Base-by-base conservation (phyloP, 1,140 invertebrate genomes). In the Bombus haemorrhoidalis region DNA sequence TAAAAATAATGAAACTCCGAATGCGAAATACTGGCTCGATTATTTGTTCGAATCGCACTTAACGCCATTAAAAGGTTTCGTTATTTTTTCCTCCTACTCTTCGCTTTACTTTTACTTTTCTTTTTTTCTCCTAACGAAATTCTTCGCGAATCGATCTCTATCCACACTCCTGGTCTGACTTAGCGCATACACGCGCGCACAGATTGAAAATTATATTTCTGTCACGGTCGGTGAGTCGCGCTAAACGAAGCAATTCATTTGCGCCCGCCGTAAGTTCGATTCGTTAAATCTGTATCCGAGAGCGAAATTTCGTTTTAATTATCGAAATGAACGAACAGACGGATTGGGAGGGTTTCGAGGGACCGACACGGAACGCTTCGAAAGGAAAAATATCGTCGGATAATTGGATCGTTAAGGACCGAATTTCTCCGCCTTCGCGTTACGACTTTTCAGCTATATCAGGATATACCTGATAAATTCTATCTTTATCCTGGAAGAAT, bases 21-120 rank as follows among this genome's bases (percentile, higher is more conserved):
- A 83, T 64, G 71, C 39, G 66, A 80, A 80, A 83, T 39, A 86
- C 76, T 71, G 76, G 85, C 74, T 85, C 47, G 79, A 85, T 85
- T 85, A 85, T 83, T 86, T 82, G 85, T 89, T 90, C 88, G 81
- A 88, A 81, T 66, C 47, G 78, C 57, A 62, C 37, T 85, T 85
- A 85, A 85, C 57, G 71, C 37, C 57, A 83, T 84, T 85, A 85
- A 87, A 87, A 79, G 72, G 75, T 76, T 62, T 28, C 71, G 34
- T 32, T 68, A 43, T 81, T 77, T 37, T 53, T 64, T 34, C 32
- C 8, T 25, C 8, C n/a, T 43, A 28, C 22, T 39, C 10, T 13
- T 13, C 32, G 10, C 41, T 5, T 6, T 10, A 0, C 69, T 28
- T 2, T 41, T n/a, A 9, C 25, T n/a, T 43, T 43, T n/a, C 10